Base-by-base conservation (phyloP, 1,140 invertebrate genomes). In the Dinoponera quadriceps region DNA sequence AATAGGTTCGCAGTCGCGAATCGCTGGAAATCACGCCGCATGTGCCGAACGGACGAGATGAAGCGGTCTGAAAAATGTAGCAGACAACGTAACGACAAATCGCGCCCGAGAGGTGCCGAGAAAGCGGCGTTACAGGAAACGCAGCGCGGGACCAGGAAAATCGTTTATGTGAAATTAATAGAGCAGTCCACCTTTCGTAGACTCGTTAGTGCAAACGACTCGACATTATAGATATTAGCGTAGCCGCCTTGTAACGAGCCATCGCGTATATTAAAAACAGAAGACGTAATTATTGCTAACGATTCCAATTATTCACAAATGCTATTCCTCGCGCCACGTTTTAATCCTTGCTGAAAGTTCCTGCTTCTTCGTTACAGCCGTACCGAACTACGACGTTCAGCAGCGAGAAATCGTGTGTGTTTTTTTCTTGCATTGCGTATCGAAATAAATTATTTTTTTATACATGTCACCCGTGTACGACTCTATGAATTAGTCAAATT, bases 101-200 rank as follows among this genome's bases (percentile, higher is more conserved):
- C 29, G 33, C 25, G 49, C 13, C 38, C 38, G 29, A 77, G 66
- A 77, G 16, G 54, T n/a, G 13, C 9, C n/a, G 75, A 80, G 65
- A 80, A 80, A 80, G 75, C 69, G 65, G 33, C n/a, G 49, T 78
- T 78, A 57, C 75, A 78, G 49, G 51, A 78, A 66, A 78, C 13
- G n/a, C 33, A 2, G 11, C 73, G 69, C 48, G 63, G n/a, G 38
- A 48, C 27, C 44, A 65, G 27, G 44, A 75, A 69, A 80, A 80
- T 69, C 25, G 22, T 60, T 59, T 44, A 29, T 49, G 29, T 38
- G 38, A 78, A 78, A 78, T 78, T 80, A 57, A 80, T 69, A 57
- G 62, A 29, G 75, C 51, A 29, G 48, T n/a, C 57, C 9, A 29
- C 5, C 49, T 38, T 38, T 68, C 29, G 14, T 55, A 7, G 20